A percentile compares a stretch with the other conserved stretches of the same genome.
Conservation (phyloP, 1,140 invertebrate species). For the Penaeus vannamei region DNA sequence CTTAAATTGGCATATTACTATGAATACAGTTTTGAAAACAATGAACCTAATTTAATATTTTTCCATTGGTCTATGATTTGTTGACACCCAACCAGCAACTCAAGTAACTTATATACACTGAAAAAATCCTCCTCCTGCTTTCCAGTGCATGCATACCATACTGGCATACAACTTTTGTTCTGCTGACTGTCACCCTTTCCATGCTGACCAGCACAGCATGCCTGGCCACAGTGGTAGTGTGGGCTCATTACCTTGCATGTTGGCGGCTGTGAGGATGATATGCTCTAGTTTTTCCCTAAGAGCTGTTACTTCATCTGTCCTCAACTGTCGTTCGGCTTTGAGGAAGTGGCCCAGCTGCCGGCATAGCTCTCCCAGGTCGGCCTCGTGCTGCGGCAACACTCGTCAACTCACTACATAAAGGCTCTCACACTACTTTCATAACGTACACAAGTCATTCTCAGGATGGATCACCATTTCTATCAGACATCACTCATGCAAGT, state of each 20-base stretch:
- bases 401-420: slow-evolving; percentile 30
- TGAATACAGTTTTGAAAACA: too few relatives aligned
- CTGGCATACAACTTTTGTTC: neutral
- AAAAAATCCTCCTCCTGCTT: neutral
- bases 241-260: slow-evolving; percentile 62
- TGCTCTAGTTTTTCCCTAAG: slow-evolving; percentile 70
- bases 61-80: too few relatives aligned
- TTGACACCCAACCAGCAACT: too few relatives aligned
- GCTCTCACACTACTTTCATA: slow-evolving; percentile 45
- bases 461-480: too few relatives aligned
- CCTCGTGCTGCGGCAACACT: slow-evolving; percentile 68
- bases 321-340: slow-evolving; percentile 68
- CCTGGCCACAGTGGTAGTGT: neutral
- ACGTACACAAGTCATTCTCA: slow-evolving; percentile 22
- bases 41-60: too few relatives aligned
- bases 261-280: slow-evolving; percentile 68
- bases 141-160: slow-evolving; percentile 32
- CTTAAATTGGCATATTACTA: too few relatives aligned
- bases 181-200: neutral
- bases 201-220: slow-evolving; percentile 26
- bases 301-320: slow-evolving; percentile 69
- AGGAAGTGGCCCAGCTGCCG: slow-evolving; percentile 69
- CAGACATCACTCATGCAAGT: too few relatives aligned
- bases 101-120: neutral
- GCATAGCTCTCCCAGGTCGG: slow-evolving; percentile 69